A percentile compares a stretch with the other conserved stretches of the same genome.
phyloP scores from a whole-genome alignment of 2,113 vertebrate species.

The Chloropsis hardwickii region DNA sequence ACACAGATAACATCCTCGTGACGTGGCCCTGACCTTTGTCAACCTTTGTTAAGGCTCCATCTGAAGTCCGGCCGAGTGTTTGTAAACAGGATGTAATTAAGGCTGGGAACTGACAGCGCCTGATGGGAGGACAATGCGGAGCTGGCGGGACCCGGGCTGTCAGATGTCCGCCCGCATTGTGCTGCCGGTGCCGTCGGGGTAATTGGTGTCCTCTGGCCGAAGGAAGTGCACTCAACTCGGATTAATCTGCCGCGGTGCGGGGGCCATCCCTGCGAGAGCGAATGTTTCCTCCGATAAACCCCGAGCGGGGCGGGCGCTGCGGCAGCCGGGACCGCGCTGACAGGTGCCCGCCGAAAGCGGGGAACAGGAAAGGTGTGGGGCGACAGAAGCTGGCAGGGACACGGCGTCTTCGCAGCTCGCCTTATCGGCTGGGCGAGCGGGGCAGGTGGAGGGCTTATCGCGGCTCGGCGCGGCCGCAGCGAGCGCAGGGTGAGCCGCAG shows the following conservation, averaged over 20 bases:
- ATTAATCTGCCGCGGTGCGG: conserved; percentile 95
- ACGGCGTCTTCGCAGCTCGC: conserved; percentile 73
- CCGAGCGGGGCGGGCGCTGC: conserved; percentile 31
- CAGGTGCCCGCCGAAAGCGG: conserved; percentile 91
- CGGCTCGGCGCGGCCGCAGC: neutral
- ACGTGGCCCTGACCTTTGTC: conserved; percentile 87
- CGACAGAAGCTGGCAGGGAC: conserved; percentile 45
- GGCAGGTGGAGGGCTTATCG: conserved; percentile 69
- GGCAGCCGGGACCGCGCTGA: conserved; percentile 72
- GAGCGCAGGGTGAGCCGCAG: neutral
- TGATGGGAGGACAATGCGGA: conserved; percentile 89
- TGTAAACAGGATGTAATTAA: conserved; percentile 99
- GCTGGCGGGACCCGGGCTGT: conserved; percentile 83
- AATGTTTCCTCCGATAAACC: conserved; percentile 99
- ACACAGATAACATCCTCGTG: conserved; percentile 83
- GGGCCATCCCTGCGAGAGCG: conserved; percentile 91
- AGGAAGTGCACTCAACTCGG: conserved; percentile 95
- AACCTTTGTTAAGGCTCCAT: conserved; percentile 86
- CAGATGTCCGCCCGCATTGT: conserved; percentile 96
- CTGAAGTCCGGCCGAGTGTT: conserved; percentile 88
- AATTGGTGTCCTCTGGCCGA: conserved; percentile 97
- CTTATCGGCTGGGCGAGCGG: conserved; percentile 73
- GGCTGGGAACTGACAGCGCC: conserved; percentile 88
- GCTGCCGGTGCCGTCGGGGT: conserved; percentile 88
- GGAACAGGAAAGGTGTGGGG: conserved; percentile 81